Base-by-base conservation (phyloP, 1,140 invertebrate species). In the Neuroterus valhalla region DNA sequence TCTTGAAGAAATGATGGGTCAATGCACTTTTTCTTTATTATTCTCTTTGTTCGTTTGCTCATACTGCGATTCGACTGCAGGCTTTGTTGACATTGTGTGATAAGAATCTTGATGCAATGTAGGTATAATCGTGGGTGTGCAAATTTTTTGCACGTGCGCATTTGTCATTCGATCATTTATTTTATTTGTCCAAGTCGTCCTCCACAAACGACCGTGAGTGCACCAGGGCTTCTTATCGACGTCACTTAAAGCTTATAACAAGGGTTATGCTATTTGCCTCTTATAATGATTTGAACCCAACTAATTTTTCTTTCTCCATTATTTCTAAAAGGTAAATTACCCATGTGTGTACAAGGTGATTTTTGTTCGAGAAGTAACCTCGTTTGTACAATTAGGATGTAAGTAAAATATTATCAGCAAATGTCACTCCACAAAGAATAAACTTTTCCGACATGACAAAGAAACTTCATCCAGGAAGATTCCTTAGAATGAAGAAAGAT, bases 21-120 rank as follows among this genome's bases (percentile, higher is more conserved):
- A 62, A 31, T 26, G 55, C 31, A 62, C 55, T 62, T 26, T 26
- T 38, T 31, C 31, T 62, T 31, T 31, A 38, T 62, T 62, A 62
- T 6, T 31, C 12, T 62, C 26, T 62, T 62, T 62, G 15, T 31
- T 31, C 31, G n/a, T 62, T 31, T 62, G 55, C 55, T 62, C 10
- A 62, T 62, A n/a, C 12, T 5, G 12, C 3, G 55, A n/a, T 62
- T 62, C 31, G 26, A 62, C 55, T 62, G 55, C n/a, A 48, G 46
- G 46, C 21, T 38, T 31, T 62, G 31, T 62, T 62, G 55, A 62
- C 55, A 31, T 62, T 17, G 6, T 38, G 31, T 8, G 31, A 38
- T 38, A 38, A 38, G 31, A 38, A 38, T 38, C 31, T 38, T 38
- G 31, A 38, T 38, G 31, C 31, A 38, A 38, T 38, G 17, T n/a